Base-by-base conservation (phyloP, 2,888 invertebrate species). In the Drosophila subsilvestris region DNA sequence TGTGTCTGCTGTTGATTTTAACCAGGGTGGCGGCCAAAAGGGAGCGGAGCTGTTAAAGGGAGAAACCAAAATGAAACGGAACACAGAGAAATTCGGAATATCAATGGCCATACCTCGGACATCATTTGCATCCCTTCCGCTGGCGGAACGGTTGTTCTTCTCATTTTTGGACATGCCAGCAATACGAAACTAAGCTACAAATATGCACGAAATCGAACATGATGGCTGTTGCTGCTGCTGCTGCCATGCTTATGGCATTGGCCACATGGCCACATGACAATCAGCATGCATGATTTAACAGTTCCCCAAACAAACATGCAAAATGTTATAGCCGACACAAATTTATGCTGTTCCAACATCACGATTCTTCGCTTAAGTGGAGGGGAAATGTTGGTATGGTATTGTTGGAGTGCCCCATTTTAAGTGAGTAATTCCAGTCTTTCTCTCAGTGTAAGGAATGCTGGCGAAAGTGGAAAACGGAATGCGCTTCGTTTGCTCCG, bases 241-340 rank as follows among this genome's bases (percentile, higher is more conserved):
- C 22, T 47, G 53, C 22, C 37, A 49, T 65, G 74, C 74, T 66
- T 66, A 58, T 72, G 76, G 75, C 76, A 82, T 74, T 61, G n/a
- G n/a, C n/a, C 63, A 60, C 55, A 68, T 72, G 75, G 80, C 82
- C 89, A 79, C 85, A 87, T 79, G 74, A 85, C 87, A 88, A 86
- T 86, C 89, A 81, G 85, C 85, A 88, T 87, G 87, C 85, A 86
- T 86, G 87, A 86, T 88, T 88, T 82, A 86, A 72, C 87, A 79
- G 71, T 71, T 68, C 48, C 70, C 76, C 25, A 74, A 56, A 50
- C 48, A 66, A 74, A 75, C 48, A 80, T 68, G 69, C 56, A 66
- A 79, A 78, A 74, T 78, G 75, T 62, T 70, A 75, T 59, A 56
- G 20, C 43, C 37, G 7, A 49, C 20, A 56, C 59, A 32, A 17